Evolutionary conservation across 2,113 vertebrate genomes (phyloP).

Genomic region (Oreocharis arfaki): DNA sequence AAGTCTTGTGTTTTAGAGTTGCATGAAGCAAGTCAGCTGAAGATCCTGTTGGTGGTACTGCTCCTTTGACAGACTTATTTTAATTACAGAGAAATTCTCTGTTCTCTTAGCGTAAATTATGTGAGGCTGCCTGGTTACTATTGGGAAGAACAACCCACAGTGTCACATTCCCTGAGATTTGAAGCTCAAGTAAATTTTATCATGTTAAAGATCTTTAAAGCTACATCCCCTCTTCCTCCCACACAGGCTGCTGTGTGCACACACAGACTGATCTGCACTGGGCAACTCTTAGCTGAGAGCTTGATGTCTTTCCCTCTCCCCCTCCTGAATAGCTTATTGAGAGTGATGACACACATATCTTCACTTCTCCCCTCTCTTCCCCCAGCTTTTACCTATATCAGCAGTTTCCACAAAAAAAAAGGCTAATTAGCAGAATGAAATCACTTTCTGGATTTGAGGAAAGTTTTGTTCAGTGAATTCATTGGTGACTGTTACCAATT

Average conservation of each 20-base stretch:
- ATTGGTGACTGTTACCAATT: not conserved
- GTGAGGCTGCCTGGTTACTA: not conserved
- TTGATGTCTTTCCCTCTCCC: not conserved
- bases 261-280: not conserved
- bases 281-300: not conserved
- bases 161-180: not conserved
- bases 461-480: not conserved
- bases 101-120: fast-evolving
- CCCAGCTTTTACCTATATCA: not conserved
- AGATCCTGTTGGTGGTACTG: not conserved
- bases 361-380: not conserved
- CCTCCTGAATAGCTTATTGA: not conserved
- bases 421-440: not conserved
- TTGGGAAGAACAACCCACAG: not conserved
- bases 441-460: not conserved
- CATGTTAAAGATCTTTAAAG: not conserved
- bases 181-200: not conserved
- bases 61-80: not conserved
- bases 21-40: not conserved
- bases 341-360: not conserved
- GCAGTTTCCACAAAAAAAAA: not conserved
- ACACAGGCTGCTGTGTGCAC: not conserved
- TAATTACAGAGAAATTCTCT: not conserved
- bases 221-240: not conserved
- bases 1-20: not conserved